phyloP scores from a whole-genome alignment of 1,140 invertebrate species.

The Lordiphosa stackelbergi region DNA sequence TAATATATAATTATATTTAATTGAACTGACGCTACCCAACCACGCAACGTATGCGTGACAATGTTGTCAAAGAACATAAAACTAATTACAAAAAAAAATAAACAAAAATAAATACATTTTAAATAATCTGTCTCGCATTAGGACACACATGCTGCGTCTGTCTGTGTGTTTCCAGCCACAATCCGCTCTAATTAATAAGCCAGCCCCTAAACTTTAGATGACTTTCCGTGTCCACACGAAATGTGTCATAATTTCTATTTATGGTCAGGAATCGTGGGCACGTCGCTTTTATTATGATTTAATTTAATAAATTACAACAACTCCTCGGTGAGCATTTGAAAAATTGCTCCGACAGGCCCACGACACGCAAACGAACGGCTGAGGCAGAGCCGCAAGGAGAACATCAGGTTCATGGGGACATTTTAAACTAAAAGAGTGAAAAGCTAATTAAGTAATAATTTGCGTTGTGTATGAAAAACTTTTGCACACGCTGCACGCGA shows the following conservation, averaged over 20 bases:
- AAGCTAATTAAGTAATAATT: constrained; percentile 72
- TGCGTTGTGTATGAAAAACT: constrained; percentile 25
- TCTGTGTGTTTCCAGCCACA: constrained; percentile 34
- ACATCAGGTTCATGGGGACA: constrained; percentile 24
- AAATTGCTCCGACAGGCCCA: constrained; percentile 36
- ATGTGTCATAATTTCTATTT: constrained; percentile 75
- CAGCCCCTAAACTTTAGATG: constrained; percentile 45
- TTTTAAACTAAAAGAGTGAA: constrained; percentile 43
- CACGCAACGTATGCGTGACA: constrained; percentile 42
- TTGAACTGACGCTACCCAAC: constrained; percentile 20
- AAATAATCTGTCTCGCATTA: no score
- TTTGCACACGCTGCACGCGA: constrained; percentile 34
- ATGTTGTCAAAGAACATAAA: constrained; percentile 24
- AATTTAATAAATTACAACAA: constrained; percentile 72
- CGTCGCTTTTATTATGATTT: constrained; percentile 67
- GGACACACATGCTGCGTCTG: background rate
- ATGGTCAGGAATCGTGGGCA: constrained; percentile 47
- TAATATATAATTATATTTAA: constrained; percentile 23
- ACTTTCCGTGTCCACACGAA: constrained; percentile 64
- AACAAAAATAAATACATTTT: constrained; percentile 14
- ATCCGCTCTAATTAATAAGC: constrained; percentile 69
- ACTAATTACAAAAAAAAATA: constrained; percentile 37
- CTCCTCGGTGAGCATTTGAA: constrained; percentile 63
- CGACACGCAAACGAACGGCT: constrained; percentile 25
- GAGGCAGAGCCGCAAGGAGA: background rate